A percentile compares a stretch with the other conserved stretches of the same genome.
These are phyloP conservation scores for Lepus europaeus DNA, from an alignment of 2,113 vertebrate species.

Conservation along the genomic window DNA sequence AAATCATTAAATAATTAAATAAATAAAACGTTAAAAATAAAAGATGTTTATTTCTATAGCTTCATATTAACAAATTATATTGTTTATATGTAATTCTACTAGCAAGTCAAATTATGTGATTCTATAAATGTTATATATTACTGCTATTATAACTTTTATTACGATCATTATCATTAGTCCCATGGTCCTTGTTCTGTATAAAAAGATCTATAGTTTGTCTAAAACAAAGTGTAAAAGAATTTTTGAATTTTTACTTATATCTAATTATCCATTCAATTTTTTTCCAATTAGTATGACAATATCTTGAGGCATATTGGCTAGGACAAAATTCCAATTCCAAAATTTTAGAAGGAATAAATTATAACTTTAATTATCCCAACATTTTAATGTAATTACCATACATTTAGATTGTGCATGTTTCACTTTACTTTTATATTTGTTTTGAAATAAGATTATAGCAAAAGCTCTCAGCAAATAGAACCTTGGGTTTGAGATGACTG, in stretches of 20 bases:
- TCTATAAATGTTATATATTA: background rate
- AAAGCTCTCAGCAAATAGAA: background rate
- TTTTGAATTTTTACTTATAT: background rate
- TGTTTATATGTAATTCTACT: background rate
- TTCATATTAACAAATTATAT: background rate
- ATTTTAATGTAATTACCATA: background rate
- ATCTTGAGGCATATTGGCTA: background rate
- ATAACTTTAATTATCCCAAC: background rate
- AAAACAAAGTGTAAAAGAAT: background rate
- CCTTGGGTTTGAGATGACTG: background rate
- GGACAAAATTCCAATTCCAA: background rate
- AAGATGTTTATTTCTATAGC: background rate
- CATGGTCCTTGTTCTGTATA: background rate
- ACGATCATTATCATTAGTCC: background rate
- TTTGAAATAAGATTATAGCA: slow-evolving; percentile 3
- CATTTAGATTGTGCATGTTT: background rate
- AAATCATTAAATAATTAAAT: too few relatives aligned
- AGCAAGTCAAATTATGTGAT: background rate
- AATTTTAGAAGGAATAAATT: background rate
- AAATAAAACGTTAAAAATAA: background rate
- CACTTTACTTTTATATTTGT: background rate
- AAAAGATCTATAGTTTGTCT: background rate
- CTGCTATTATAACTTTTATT: background rate
- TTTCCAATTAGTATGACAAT: background rate
- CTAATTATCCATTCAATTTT: background rate